These are phyloP conservation scores for Pteruthius melanotis DNA, from an alignment of 2,113 vertebrate genomes.

Conservation along the genomic window DNA sequence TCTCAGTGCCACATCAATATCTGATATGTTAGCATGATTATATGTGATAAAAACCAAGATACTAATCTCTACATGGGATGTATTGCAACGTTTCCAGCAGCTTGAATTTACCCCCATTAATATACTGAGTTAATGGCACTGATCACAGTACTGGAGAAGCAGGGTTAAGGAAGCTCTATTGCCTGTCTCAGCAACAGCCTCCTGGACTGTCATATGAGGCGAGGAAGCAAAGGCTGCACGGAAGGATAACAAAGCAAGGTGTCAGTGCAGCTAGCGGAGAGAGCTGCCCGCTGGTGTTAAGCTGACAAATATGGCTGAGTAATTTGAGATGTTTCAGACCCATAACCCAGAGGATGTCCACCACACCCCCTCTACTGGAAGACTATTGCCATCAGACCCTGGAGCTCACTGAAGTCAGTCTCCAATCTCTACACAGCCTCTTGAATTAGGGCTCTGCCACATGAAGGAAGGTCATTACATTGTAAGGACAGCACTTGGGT, in stretches of 20 bases:
- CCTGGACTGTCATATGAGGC: neutral
- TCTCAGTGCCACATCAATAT: neutral
- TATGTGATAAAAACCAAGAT: neutral
- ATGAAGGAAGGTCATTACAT: neutral
- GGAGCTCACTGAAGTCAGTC: neutral
- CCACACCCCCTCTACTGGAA: constrained; percentile 75
- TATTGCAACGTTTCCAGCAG: neutral
- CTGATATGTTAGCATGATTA: neutral
- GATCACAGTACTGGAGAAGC: neutral
- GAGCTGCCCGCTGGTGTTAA: constrained; percentile 76
- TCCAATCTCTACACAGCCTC: neutral
- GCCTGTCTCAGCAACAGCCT: neutral
- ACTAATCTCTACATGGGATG: neutral
- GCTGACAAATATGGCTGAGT: constrained; percentile 78
- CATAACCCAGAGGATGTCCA: constrained; percentile 68
- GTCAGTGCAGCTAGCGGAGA: neutral
- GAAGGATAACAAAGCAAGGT: constrained; percentile 21
- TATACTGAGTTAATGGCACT: neutral
- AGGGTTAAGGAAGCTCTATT: neutral
- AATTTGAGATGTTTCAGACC: constrained; percentile 76
- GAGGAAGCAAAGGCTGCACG: neutral
- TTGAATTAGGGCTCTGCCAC: neutral
- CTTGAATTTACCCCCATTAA: neutral
- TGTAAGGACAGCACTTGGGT: neutral
- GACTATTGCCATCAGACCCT: constrained; percentile 8